Evolutionary conservation across 2,888 invertebrate genomes (phyloP), one percentile per base, ranked within the genome.

Genomic region (Aphidius colemani): DNA sequence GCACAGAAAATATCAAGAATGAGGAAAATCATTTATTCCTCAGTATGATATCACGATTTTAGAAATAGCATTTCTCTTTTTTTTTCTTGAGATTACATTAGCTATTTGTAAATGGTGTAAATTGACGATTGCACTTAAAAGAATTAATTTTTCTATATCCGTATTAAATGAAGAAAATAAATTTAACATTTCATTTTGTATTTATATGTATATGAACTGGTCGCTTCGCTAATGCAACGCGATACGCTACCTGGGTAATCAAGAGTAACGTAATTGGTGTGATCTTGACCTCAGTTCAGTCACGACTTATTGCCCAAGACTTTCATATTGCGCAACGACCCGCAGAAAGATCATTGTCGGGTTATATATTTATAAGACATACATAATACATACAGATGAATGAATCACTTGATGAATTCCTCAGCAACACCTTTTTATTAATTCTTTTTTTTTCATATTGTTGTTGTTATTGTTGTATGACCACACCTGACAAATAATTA

Each of bases 241-340:
- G 55, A 57, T 11, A 13, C 7, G 30, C 44, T 60, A 60, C 40
- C 56, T 60, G 62, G 64, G 67, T 66, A 70, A 70, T 70, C 68
- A 68, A 67, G 69, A 63, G 58, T 64, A 67, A 56, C 55, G 66
- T 68, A 70, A 68, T 70, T 67, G 64, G 61, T 60, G 64, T 64
- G 64, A 64, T 64, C 64, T 50, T 50, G 57, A 64, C 60, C 56
- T 50, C 50, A n/a, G 56, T 59, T 50, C 49, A 64, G 60, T 64
- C 64, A 64, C 64, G 64, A 64, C 41, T 48, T 40, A 56, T 56
- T 46, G 13, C 48, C 49, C 18, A 13, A 18, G 44, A 46, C 57
- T 57, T 46, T 57, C 46, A 46, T 59, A 53, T 64, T 55, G 59
- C 49, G 59, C 55, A 55, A 55, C 41, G 46, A 46, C 10, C 10